Base-by-base conservation (phyloP, 92 coral and sea anemone species). In the Zoanthus sansibaricus region DNA sequence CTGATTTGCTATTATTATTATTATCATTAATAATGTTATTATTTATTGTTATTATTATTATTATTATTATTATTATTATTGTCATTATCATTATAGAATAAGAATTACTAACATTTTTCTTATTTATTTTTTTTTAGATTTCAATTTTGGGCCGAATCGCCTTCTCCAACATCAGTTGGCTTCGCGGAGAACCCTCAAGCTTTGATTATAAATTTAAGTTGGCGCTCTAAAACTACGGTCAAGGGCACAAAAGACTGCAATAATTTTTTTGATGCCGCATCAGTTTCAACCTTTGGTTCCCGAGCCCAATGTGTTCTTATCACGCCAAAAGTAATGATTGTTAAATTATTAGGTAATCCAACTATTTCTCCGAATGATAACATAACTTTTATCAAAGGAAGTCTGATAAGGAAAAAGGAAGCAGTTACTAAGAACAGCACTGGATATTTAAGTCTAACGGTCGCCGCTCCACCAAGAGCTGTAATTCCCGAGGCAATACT, bases 121-220 rank as follows among this genome's bases (percentile, higher is more conserved):
- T 33, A 10, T 52, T 14, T 20, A 12, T 20, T 30, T 12, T 46
- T 76, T 54, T 21, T 4, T 17, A 80, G 83, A 49, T 95, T 93
- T 77, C 71, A 71, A 15, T 79, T 93, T 62, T 91, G 79, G 67
- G 95, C 85, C 9, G 12, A 58, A 0, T 86, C 93, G 12, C 92
- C 95, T 0, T 14, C 37, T 42, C 92, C 94, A 4, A 4, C 9
- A 2, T 33, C 75, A 7, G 82, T 83, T 10, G 9, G 17, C 14
- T 95, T 95, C 83, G 2, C 47, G 9, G 15, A 75, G 3, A 91
- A 91, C 69, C 94, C 90, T 11, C 93, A 86, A 58, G 93, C 84
- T 13, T 42, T 95, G 25, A 18, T 86, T 1, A 82, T 95, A 20
- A 58, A n/a, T 0, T 61, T 95, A 76, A 83, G 90, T 74, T 69